Evolutionary conservation across 1,140 invertebrate species (phyloP).

Genomic region (Apocrypta bakeri): DNA sequence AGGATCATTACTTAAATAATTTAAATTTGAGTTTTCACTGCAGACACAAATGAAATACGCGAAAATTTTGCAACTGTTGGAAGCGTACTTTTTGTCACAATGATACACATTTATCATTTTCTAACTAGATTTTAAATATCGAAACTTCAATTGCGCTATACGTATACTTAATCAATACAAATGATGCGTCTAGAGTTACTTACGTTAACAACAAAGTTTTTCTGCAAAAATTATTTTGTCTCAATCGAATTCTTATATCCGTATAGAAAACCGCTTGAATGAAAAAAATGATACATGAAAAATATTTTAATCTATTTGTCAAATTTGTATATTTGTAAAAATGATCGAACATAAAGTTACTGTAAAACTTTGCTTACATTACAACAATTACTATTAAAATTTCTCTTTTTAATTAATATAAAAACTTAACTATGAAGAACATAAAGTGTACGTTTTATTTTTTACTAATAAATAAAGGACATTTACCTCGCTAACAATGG

Average conservation of each 20-base stretch:
- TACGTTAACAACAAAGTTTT: not conserved
- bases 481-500: constrained; percentile 10
- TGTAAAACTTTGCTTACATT: not conserved
- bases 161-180: constrained; percentile 32
- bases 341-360: not conserved
- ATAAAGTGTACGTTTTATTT: constrained; percentile 11
- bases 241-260: not conserved
- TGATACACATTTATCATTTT: not conserved
- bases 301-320: too few relatives aligned
- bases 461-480: not conserved
- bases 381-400: not conserved
- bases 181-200: not conserved
- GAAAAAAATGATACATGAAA: too few relatives aligned
- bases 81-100: not conserved
- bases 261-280: not conserved
- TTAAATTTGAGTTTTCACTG: not conserved
- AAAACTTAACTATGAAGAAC: not conserved
- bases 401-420: not conserved
- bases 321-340: constrained; percentile 4
- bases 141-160: constrained; percentile 12
- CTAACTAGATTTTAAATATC: not conserved
- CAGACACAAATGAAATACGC: too few relatives aligned
- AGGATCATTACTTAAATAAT: not conserved
- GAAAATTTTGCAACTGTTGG: not conserved
- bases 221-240: too few relatives aligned